Conservation (phyloP, 1,140 invertebrate genomes). For the Melitaea cinxia region DNA sequence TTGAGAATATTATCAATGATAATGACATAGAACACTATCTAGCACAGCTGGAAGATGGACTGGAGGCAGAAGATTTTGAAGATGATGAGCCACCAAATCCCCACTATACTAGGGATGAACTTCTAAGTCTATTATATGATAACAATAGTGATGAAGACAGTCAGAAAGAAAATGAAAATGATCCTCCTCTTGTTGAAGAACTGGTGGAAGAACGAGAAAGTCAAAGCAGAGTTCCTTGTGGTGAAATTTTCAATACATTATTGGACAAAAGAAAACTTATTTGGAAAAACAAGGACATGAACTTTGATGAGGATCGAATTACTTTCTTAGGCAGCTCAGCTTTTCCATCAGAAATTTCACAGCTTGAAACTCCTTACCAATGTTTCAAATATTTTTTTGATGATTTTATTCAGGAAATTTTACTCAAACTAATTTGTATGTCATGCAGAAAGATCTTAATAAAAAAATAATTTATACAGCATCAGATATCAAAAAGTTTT, state of each 20-base stretch:
- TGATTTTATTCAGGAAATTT: constrained; percentile 10
- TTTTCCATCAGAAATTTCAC: constrained; percentile 38
- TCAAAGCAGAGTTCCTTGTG: constrained; percentile 40
- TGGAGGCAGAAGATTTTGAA: constrained; percentile 51
- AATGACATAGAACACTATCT: constrained; percentile 52
- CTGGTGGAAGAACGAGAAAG: constrained; percentile 47
- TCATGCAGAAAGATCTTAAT: constrained; percentile 44
- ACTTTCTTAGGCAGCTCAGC: constrained; percentile 48
- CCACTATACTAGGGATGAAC: constrained; percentile 50
- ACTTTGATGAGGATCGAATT: constrained; percentile 50
- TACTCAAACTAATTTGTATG: constrained; percentile 30
- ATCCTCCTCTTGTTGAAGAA: constrained; percentile 45
- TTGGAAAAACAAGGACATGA: constrained; percentile 52
- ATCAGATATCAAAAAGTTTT: constrained; percentile 3
- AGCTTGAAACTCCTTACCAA: constrained; percentile 52
- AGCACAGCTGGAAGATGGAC: constrained; percentile 47
- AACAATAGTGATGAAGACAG: constrained; percentile 45
- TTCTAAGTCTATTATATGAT: constrained; percentile 48
- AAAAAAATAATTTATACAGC: too few relatives aligned
- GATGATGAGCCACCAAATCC: constrained; percentile 49
- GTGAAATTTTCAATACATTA: too few relatives aligned
- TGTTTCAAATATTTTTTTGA: constrained; percentile 21
- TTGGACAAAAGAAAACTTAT: constrained; percentile 44
- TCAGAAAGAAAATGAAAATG: constrained; percentile 50
- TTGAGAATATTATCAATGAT: constrained; percentile 49